phyloP scores from a whole-genome alignment of 2,888 invertebrate species.

The Branchellion lobata region DNA sequence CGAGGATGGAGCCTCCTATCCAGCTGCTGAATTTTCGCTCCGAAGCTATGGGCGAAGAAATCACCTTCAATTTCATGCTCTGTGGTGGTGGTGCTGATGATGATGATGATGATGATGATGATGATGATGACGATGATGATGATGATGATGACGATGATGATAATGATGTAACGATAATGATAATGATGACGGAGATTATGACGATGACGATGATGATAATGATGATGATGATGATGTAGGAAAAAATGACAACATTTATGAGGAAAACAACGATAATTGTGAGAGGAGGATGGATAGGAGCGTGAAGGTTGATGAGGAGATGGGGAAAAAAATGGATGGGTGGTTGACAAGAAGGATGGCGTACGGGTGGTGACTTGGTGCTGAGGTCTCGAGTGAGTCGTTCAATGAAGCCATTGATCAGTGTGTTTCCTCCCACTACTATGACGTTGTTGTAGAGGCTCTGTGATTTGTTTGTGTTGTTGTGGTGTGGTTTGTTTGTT shows the following conservation, averaged over 20 bases:
- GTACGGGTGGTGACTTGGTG: slow-evolving; percentile 78
- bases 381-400: slow-evolving; percentile 83
- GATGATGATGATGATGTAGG: too few relatives aligned
- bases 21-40: slow-evolving; percentile 94
- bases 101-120: too few relatives aligned
- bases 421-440: slow-evolving; percentile 89
- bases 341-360: slow-evolving; percentile 47
- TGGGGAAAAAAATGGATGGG: neutral
- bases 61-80: slow-evolving; percentile 88
- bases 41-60: slow-evolving; percentile 83
- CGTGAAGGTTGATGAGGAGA: neutral
- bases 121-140: too few relatives aligned
- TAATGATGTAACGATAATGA: too few relatives aligned
- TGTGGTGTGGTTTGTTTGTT: neutral
- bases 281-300: neutral
- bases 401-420: slow-evolving; percentile 89
- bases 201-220: neutral
- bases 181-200: too few relatives aligned
- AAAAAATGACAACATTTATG: neutral
- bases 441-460: slow-evolving; percentile 89
- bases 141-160: too few relatives aligned
- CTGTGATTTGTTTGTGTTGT: too few relatives aligned
- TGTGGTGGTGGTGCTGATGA: slow-evolving; percentile 52
- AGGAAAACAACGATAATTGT: neutral
- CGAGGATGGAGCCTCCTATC: slow-evolving; percentile 97